Evolutionary conservation across 2,797 vertebrate genomes (phyloP).

Genomic region (Pseudochaenichthys georgianus): DNA sequence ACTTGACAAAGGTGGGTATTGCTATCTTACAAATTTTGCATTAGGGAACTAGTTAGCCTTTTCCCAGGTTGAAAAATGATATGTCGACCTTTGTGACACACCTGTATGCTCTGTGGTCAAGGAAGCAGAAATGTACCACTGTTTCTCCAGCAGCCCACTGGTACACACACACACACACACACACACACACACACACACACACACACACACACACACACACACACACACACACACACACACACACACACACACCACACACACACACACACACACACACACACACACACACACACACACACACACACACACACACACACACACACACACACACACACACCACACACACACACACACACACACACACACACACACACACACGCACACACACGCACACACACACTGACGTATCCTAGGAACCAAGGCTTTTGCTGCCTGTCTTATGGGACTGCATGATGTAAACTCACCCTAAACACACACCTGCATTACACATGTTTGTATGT

Average conservation of each 20-base stretch:
- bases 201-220: conserved; percentile 3
- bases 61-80: conserved; percentile 28
- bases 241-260: too few relatives aligned
- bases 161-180: conserved; percentile 27
- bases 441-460: conserved; percentile 26
- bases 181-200: conserved; percentile 20
- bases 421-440: conserved; percentile 7
- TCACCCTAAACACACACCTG: conserved; percentile 11
- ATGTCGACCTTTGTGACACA: conserved; percentile 15
- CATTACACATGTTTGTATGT: background rate
- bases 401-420: conserved; percentile 24
- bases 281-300: too few relatives aligned
- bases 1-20: conserved; percentile 12
- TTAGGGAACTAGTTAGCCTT: background rate
- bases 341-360: background rate
- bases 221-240: too few relatives aligned
- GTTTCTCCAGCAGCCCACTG: conserved; percentile 48
- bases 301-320: background rate
- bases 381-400: too few relatives aligned
- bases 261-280: too few relatives aligned
- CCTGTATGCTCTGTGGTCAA: conserved; percentile 26
- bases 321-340: background rate
- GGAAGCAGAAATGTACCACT: conserved; percentile 34
- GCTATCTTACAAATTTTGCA: conserved; percentile 16
- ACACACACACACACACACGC: too few relatives aligned